A percentile compares a stretch with the other conserved stretches of the same genome.
phyloP scores from a whole-genome alignment of 1,140 invertebrate genomes.

The Zaprionus africanus region DNA sequence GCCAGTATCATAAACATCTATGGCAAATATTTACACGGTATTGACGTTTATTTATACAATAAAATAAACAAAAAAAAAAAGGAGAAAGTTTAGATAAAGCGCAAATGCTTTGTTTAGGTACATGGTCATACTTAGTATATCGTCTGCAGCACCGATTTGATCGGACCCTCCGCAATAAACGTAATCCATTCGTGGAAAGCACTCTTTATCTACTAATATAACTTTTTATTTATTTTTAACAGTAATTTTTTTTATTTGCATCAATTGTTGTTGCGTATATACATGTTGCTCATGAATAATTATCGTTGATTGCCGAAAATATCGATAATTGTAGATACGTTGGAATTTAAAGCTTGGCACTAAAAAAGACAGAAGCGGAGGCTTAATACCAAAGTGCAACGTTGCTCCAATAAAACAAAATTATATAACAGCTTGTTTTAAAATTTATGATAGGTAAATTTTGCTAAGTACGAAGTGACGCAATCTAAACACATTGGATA shows the following conservation, averaged over 20 bases:
- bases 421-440: background rate
- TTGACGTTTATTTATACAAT: slow-evolving; percentile 13
- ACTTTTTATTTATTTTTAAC: slow-evolving; percentile 39
- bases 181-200: slow-evolving; percentile 70
- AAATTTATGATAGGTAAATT: background rate
- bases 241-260: slow-evolving; percentile 31
- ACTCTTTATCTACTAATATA: slow-evolving; percentile 23
- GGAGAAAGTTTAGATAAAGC: slow-evolving; percentile 57
- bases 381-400: background rate
- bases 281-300: slow-evolving; percentile 17
- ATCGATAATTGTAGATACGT: slow-evolving; percentile 6
- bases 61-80: slow-evolving; percentile 30
- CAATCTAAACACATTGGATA: background rate
- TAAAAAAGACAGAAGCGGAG: background rate
- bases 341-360: background rate
- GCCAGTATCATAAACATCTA: slow-evolving; percentile 77
- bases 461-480: no score
- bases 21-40: slow-evolving; percentile 44
- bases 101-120: slow-evolving; percentile 1
- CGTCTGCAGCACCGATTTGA: slow-evolving; percentile 64
- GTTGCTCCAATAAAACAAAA: background rate
- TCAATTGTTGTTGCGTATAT: slow-evolving; percentile 45
- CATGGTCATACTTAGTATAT: slow-evolving; percentile 70
- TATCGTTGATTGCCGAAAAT: slow-evolving; percentile 16
- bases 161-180: slow-evolving; percentile 79